phyloP scores from a whole-genome alignment of 2,888 invertebrate genomes.

The Pollenia amentaria region DNA sequence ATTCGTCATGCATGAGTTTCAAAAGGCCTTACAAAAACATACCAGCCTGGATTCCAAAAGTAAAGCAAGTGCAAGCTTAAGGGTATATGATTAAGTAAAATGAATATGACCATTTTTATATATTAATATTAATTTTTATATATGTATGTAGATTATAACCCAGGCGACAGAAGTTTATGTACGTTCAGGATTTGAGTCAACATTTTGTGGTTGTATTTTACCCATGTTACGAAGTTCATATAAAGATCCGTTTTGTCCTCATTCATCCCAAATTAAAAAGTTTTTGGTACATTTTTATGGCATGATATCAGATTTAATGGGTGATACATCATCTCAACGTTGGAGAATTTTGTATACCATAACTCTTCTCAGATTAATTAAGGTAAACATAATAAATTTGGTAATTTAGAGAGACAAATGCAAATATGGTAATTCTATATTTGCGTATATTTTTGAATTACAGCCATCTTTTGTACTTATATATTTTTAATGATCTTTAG shows the following conservation, averaged over 20 bases:
- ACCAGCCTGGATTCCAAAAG: slow-evolving; percentile 65
- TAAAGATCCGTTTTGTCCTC: slow-evolving; percentile 74
- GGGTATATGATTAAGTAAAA: slow-evolving; percentile 59
- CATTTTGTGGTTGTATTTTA: slow-evolving; percentile 78
- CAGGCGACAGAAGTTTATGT: slow-evolving; percentile 78
- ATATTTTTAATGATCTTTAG: too few species aligned
- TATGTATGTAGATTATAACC: slow-evolving; percentile 76
- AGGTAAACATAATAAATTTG: slow-evolving; percentile 72
- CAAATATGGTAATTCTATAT: too few species aligned
- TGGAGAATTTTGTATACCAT: slow-evolving; percentile 77
- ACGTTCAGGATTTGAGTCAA: slow-evolving; percentile 76
- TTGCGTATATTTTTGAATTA: too few species aligned
- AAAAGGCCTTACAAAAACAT: slow-evolving; percentile 72
- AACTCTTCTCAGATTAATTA: slow-evolving; percentile 79
- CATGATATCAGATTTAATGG: slow-evolving; percentile 74
- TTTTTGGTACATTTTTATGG: slow-evolving; percentile 79
- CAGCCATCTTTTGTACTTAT: too few species aligned
- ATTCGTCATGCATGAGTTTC: slow-evolving; percentile 78
- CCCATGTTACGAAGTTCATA: slow-evolving; percentile 76
- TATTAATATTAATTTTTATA: too few species aligned
- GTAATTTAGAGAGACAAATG: too few species aligned
- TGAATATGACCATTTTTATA: too few species aligned
- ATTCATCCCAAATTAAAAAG: slow-evolving; percentile 75
- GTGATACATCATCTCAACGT: slow-evolving; percentile 70
- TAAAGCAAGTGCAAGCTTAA: slow-evolving; percentile 76